These are phyloP conservation scores for Mus minutoides DNA, from an alignment of 2,797 vertebrate species.

Conservation along the genomic window DNA sequence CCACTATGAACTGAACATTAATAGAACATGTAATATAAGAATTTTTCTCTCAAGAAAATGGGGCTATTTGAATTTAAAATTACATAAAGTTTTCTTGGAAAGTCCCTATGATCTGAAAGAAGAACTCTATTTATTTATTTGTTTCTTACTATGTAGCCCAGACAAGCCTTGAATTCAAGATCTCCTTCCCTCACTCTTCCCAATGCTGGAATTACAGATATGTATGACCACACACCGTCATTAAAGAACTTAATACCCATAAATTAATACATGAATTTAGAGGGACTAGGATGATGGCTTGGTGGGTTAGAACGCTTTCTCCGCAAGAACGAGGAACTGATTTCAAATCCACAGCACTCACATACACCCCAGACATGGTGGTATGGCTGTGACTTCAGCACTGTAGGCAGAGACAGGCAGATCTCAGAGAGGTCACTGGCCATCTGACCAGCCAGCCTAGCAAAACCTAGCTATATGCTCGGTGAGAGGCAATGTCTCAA, in stretches of 20 bases:
- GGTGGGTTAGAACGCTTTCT: background rate
- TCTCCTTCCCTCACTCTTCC: background rate
- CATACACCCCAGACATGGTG: background rate
- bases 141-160: background rate
- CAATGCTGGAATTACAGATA: background rate
- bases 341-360: background rate
- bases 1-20: slow-evolving; percentile 35
- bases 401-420: background rate
- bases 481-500: background rate
- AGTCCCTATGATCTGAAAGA: slow-evolving; percentile 20
- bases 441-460: background rate
- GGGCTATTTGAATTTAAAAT: slow-evolving; percentile 22
- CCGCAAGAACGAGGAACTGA: background rate
- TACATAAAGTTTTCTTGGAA: slow-evolving; percentile 54
- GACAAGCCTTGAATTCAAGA: background rate
- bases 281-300: background rate
- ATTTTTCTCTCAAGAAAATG: slow-evolving; percentile 40
- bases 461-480: background rate
- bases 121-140: background rate
- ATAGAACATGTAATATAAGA: slow-evolving; percentile 29
- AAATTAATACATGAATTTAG: slow-evolving; percentile 36
- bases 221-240: background rate
- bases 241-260: background rate
- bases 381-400: background rate
- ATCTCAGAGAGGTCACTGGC: background rate